A percentile compares a stretch with the other conserved stretches of the same genome.
phyloP scores from a whole-genome alignment of 2,113 vertebrate genomes.

The Ploceus nigricollis region DNA sequence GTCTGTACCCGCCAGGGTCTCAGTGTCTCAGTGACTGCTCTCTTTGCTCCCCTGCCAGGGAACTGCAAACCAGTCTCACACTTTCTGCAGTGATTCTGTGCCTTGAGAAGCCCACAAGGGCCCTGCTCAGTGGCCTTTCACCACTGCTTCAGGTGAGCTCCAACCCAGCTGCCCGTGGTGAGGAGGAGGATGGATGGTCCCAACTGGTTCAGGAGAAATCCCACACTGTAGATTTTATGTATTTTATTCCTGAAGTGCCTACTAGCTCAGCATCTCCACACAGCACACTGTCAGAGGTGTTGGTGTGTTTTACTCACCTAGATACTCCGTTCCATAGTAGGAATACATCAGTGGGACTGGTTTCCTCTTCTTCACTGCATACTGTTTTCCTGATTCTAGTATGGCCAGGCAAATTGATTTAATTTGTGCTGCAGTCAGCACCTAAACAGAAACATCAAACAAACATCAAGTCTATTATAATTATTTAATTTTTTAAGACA shows the following conservation, averaged over 20 bases:
- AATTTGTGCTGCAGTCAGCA: constrained; percentile 84
- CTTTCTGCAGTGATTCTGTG: background rate
- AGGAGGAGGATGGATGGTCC: background rate
- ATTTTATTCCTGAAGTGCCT: background rate
- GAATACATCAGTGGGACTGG: constrained; percentile 88
- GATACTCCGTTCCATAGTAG: constrained; percentile 88
- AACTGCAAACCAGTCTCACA: background rate
- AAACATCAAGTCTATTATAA: background rate
- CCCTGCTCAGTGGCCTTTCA: background rate
- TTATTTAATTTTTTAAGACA: background rate
- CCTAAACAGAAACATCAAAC: constrained; percentile 71
- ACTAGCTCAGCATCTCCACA: background rate
- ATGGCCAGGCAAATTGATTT: constrained; percentile 87
- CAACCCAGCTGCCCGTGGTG: accelerated
- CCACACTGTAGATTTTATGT: background rate
- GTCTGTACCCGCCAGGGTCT: background rate
- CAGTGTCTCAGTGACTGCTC: background rate
- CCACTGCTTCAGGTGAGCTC: background rate
- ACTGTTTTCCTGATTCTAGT: constrained; percentile 88
- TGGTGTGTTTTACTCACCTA: constrained; percentile 76
- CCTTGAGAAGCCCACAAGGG: background rate
- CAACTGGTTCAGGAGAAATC: background rate
- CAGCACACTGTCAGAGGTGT: background rate
- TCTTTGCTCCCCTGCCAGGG: background rate
- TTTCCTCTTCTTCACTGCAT: constrained; percentile 84